Percentiles rank a stretch among this genome's conserved stretches.
phyloP scores from a whole-genome alignment of 2,113 vertebrate genomes.

The Phoxinus phoxinus region DNA sequence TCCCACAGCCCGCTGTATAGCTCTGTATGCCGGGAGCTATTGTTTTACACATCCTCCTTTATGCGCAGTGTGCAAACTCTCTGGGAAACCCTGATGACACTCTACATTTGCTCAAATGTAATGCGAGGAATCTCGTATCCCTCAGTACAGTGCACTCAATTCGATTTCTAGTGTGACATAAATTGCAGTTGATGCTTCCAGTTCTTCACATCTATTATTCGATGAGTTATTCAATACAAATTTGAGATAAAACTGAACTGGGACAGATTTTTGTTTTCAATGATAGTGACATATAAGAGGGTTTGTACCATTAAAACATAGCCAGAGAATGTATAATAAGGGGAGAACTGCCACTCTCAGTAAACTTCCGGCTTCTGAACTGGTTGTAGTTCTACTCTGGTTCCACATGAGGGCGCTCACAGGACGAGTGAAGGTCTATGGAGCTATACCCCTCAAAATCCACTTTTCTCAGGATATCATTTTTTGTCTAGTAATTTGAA shows the following conservation, averaged over 20 bases:
- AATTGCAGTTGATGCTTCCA: background rate
- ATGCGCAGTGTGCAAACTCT: background rate
- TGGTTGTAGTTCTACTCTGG: too few species aligned
- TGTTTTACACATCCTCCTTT: slow-evolving; percentile 8
- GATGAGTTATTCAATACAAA: background rate
- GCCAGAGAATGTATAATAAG: too few species aligned
- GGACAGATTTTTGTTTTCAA: background rate
- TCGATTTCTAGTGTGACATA: background rate
- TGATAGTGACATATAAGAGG: background rate
- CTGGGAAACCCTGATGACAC: background rate
- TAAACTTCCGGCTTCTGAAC: too few species aligned
- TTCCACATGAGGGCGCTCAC: too few species aligned
- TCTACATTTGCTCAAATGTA: background rate
- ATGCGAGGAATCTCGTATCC: background rate
- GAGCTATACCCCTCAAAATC: too few species aligned
- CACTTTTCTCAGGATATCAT: too few species aligned
- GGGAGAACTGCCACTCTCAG: too few species aligned
- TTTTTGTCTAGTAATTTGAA: too few species aligned
- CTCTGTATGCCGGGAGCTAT: background rate
- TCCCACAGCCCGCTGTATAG: background rate
- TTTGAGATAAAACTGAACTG: background rate
- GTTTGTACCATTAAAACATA: too few species aligned
- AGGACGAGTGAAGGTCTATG: too few species aligned
- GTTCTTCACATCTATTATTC: background rate
- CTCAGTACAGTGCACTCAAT: background rate